Percentiles rank a stretch among this genome's conserved stretches.
These are phyloP conservation scores for Toxotes lorentzi DNA, from an alignment of 2,797 vertebrate genomes.

Conservation along the genomic window DNA sequence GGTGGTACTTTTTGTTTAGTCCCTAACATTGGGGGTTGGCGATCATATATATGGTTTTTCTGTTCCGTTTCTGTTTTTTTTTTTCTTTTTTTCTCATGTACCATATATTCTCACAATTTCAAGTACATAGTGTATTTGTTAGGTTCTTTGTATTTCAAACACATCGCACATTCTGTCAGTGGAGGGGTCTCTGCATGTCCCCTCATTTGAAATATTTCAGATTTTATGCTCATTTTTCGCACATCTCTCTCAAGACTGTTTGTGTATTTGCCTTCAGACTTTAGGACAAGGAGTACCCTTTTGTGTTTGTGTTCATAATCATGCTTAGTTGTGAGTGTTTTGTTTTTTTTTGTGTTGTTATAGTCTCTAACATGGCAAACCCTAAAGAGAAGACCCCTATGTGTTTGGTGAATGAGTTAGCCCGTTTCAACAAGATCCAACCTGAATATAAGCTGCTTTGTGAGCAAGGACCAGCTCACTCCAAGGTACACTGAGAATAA, in stretches of 20 bases:
- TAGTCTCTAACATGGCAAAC: slow-evolving; percentile 98
- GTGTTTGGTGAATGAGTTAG: slow-evolving; percentile 99
- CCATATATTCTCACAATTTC: neutral
- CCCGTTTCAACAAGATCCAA: slow-evolving; percentile 97
- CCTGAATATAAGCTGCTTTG: slow-evolving; percentile 95
- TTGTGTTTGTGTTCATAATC: neutral
- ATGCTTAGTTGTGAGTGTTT: neutral
- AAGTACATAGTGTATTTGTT: neutral
- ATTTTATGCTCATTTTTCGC: neutral
- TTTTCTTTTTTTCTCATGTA: neutral
- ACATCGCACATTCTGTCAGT: neutral
- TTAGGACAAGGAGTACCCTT: neutral
- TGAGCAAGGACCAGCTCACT: slow-evolving; percentile 96
- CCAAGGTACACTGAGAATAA: slow-evolving; percentile 85
- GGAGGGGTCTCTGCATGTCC: neutral
- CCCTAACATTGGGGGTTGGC: neutral
- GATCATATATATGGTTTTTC: neutral
- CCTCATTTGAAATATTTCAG: neutral
- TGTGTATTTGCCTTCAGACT: slow-evolving; percentile 1
- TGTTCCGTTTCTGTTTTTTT: neutral
- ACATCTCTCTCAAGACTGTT: neutral
- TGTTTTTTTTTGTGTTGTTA: slow-evolving; percentile 55
- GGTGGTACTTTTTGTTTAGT: neutral
- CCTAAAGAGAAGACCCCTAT: slow-evolving; percentile 99
- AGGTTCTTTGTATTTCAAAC: neutral